Conservation (phyloP, 2,113 vertebrate species). For the Calyptommatus sinebrachiatus region DNA sequence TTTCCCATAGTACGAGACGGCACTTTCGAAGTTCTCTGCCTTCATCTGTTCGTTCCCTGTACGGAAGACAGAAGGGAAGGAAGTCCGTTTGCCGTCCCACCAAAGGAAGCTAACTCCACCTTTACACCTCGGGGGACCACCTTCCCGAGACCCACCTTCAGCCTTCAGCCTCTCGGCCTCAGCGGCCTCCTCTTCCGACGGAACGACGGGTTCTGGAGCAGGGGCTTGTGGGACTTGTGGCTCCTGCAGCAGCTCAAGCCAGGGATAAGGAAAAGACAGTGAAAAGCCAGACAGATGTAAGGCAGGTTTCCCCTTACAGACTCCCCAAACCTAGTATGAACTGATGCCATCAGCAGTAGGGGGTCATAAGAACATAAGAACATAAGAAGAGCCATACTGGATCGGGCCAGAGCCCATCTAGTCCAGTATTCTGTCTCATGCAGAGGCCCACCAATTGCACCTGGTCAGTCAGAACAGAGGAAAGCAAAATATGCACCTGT, state of each 20-base stretch:
- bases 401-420: no score
- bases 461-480: no score
- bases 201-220: conserved; percentile 57
- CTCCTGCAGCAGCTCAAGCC: conserved; percentile 47
- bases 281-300: no score
- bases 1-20: conserved; percentile 89
- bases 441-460: no score
- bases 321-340: no score
- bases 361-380: no score
- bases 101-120: background rate
- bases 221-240: conserved; percentile 62
- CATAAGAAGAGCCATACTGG: no score
- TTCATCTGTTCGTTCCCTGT: conserved; percentile 97
- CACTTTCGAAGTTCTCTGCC: conserved; percentile 87
- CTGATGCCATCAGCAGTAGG: no score
- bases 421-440: no score
- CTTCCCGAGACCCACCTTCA: conserved; percentile 75
- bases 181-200: conserved; percentile 79
- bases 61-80: accelerated
- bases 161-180: conserved; percentile 92
- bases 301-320: no score
- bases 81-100: background rate
- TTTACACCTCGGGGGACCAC: no score
- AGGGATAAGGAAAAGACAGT: background rate
- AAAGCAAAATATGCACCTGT: no score